A percentile compares a stretch with the other conserved stretches of the same genome.
These are phyloP conservation scores for Lagorchestes hirsutus DNA, from an alignment of 2,797 vertebrate species.

Conservation along the genomic window DNA sequence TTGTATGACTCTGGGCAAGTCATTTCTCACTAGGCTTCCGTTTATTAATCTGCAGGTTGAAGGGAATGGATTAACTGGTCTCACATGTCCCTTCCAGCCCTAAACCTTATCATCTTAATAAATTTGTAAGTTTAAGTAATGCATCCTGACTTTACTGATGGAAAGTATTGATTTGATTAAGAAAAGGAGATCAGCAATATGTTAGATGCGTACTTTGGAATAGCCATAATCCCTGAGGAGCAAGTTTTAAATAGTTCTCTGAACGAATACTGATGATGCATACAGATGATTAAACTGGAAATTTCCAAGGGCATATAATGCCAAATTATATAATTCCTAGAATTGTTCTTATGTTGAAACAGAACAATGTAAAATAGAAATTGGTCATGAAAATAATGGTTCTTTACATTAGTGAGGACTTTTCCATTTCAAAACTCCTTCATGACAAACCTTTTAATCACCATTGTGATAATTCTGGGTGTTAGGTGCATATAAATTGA, in stretches of 20 bases:
- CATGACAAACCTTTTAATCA: background rate
- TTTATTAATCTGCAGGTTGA: background rate
- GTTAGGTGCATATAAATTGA: background rate
- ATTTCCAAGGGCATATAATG: conserved; percentile 18
- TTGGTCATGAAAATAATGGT: background rate
- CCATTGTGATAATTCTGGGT: conserved; percentile 11
- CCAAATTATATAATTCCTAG: conserved; percentile 9
- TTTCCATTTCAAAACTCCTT: background rate
- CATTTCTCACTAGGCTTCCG: background rate
- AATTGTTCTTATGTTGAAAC: conserved; percentile 4
- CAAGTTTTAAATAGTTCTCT: background rate
- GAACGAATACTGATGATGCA: background rate
- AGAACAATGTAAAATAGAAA: conserved; percentile 1
- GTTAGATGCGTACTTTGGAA: background rate
- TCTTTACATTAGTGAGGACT: background rate
- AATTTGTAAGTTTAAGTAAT: background rate
- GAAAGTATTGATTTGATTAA: conserved; percentile 1
- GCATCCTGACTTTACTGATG: background rate
- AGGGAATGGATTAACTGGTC: background rate
- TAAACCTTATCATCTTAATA: background rate
- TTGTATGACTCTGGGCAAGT: background rate
- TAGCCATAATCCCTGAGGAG: background rate
- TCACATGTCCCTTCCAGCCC: background rate
- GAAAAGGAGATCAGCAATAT: background rate
- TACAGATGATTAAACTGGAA: conserved; percentile 1